phyloP scores from a whole-genome alignment of 2,888 invertebrate genomes.

The Drosophila rubida region DNA sequence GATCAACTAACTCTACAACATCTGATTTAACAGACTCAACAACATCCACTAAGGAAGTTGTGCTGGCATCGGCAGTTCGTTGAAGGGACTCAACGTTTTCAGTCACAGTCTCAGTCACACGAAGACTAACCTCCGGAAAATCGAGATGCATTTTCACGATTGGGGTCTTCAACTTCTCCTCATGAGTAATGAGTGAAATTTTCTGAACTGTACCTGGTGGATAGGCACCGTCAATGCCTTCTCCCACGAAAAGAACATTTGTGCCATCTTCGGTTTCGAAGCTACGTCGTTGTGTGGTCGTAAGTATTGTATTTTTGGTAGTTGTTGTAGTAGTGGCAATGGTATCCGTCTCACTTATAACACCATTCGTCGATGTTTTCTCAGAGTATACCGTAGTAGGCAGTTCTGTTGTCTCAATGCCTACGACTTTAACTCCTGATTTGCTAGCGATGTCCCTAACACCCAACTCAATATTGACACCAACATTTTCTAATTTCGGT shows the following conservation, averaged over 20 bases:
- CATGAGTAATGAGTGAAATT: constrained; percentile 90
- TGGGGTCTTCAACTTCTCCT: constrained; percentile 89
- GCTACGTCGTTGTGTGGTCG: constrained; percentile 78
- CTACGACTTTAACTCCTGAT: constrained; percentile 72
- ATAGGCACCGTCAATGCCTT: constrained; percentile 77
- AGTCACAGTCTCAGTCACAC: constrained; percentile 82
- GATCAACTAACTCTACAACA: constrained; percentile 9
- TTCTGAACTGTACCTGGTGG: constrained; percentile 83
- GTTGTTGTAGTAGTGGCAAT: constrained; percentile 71
- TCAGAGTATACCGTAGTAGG: constrained; percentile 31
- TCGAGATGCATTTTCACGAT: constrained; percentile 88
- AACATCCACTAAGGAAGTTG: constrained; percentile 43
- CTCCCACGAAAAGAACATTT: constrained; percentile 82
- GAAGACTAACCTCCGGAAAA: constrained; percentile 84
- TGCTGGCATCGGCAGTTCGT: constrained; percentile 49
- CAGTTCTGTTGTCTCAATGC: constrained; percentile 72
- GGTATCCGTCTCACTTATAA: constrained; percentile 43
- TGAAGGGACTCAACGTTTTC: constrained; percentile 73
- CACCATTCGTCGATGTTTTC: constrained; percentile 38
- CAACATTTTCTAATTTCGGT: constrained; percentile 49
- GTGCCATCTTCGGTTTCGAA: constrained; percentile 80
- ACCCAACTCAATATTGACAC: constrained; percentile 63
- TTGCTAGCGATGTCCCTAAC: constrained; percentile 43
- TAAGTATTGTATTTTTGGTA: constrained; percentile 76
- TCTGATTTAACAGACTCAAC: constrained; percentile 29